These are phyloP conservation scores for Potamarius usumacintae DNA, from an alignment of 2,113 vertebrate species.

Conservation along the genomic window DNA sequence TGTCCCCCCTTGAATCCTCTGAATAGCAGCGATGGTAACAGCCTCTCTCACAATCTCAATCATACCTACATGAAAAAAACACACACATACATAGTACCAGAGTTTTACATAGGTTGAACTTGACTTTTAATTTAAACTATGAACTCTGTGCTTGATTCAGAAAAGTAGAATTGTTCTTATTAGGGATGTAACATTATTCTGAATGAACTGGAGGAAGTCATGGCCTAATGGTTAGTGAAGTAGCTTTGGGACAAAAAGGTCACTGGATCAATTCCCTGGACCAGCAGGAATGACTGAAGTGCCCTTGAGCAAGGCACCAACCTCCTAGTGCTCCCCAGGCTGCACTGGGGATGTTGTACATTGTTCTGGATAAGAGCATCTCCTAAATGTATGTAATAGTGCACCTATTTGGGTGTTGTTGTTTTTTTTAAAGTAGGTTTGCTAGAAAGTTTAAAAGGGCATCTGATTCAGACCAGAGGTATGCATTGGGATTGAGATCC, in stretches of 20 bases:
- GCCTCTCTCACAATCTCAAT: constrained; percentile 77
- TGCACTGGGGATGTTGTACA: too few relatives aligned
- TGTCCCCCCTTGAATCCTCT: constrained; percentile 69
- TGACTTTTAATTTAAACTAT: background rate
- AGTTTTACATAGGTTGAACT: background rate
- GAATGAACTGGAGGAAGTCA: background rate
- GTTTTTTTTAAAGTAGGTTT: background rate
- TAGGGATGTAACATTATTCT: background rate
- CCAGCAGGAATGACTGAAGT: too few relatives aligned
- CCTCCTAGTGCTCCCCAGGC: too few relatives aligned
- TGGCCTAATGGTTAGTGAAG: too few relatives aligned
- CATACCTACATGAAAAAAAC: constrained; percentile 66
- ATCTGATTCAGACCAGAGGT: background rate
- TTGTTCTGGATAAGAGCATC: too few relatives aligned
- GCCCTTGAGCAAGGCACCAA: too few relatives aligned
- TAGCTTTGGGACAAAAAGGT: too few relatives aligned
- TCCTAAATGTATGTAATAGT: too few relatives aligned
- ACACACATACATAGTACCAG: background rate
- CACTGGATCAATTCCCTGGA: too few relatives aligned
- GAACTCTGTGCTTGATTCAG: background rate
- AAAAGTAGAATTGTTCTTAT: background rate
- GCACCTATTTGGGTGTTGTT: background rate
- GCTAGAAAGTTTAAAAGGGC: background rate
- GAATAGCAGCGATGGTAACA: constrained; percentile 72
- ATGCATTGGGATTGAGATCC: background rate